Conservation (phyloP, 2,888 invertebrate genomes). For the Hermaeophaga mercurialis region DNA sequence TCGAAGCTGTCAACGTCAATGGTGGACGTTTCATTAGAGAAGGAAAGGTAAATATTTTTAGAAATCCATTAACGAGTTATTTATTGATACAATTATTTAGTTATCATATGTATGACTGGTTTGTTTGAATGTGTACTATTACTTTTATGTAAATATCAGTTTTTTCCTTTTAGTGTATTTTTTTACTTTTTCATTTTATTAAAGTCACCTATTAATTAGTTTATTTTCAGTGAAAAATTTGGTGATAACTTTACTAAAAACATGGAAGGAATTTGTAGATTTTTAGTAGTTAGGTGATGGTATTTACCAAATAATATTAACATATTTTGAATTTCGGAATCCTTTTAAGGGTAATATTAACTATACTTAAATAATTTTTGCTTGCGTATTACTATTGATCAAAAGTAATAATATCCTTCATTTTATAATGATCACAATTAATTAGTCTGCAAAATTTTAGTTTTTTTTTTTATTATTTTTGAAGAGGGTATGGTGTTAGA, state of each 20-base stretch:
- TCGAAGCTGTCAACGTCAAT: constrained; percentile 93
- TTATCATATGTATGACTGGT: constrained; percentile 41
- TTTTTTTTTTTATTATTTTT: too few species aligned
- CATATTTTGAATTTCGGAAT: constrained; percentile 4
- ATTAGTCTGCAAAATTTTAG: too few species aligned
- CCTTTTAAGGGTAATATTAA: constrained; percentile 11
- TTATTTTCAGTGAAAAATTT: constrained; percentile 26
- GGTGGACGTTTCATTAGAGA: constrained; percentile 96
- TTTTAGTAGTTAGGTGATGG: constrained; percentile 20
- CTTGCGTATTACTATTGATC: not conserved
- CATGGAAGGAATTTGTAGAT: constrained; percentile 11
- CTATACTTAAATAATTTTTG: constrained; percentile 3
- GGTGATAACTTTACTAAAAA: constrained; percentile 27
- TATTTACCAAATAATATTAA: constrained; percentile 14
- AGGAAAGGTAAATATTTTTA: constrained; percentile 82
- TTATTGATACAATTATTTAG: constrained; percentile 17
- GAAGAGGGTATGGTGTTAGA: too few species aligned
- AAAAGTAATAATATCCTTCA: too few species aligned
- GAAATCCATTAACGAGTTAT: not conserved
- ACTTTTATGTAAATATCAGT: constrained; percentile 27
- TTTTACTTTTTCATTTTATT: constrained; percentile 8
- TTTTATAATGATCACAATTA: too few species aligned
- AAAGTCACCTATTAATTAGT: constrained; percentile 15
- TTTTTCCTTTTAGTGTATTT: constrained; percentile 22
- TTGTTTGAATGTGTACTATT: constrained; percentile 37